Percentiles rank a stretch among this genome's conserved stretches.
phyloP scores from a whole-genome alignment of 2,113 vertebrate genomes.

The human region DNA sequence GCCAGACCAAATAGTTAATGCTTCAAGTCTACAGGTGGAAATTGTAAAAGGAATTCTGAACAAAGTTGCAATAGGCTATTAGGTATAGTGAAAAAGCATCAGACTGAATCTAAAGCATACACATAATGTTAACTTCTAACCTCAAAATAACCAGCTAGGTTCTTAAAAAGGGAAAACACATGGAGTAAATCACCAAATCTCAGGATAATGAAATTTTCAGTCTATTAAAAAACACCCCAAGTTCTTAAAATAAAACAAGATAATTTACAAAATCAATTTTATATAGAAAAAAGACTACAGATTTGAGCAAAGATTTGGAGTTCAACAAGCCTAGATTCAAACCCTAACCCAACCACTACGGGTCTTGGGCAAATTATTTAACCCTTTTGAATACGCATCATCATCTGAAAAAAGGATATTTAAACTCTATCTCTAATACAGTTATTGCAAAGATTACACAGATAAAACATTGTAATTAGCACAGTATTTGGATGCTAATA shows the following conservation, averaged over 20 bases:
- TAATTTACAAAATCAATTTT: neutral
- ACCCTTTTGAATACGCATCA: neutral
- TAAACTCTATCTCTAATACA: neutral
- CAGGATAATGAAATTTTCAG: slow-evolving; percentile 36
- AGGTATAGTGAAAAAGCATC: neutral
- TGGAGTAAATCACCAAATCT: slow-evolving; percentile 6
- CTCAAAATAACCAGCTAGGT: slow-evolving; percentile 12
- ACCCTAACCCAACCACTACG: neutral
- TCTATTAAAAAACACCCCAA: neutral
- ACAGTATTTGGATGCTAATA: neutral
- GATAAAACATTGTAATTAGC: neutral
- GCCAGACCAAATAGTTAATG: neutral
- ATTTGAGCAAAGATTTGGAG: neutral
- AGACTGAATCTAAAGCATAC: neutral
- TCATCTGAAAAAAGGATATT: neutral
- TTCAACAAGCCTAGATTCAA: neutral
- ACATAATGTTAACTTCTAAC: slow-evolving; percentile 31
- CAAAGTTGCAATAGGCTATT: neutral
- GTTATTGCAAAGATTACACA: neutral
- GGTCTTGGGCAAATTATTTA: neutral
- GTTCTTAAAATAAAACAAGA: slow-evolving; percentile 32
- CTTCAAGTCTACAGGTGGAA: neutral
- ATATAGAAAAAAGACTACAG: neutral
- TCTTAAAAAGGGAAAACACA: slow-evolving; percentile 20
- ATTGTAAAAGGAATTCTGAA: neutral